Conservation (phyloP, 92 coral and sea anemone species). For the Phenganax stokvisi region DNA sequence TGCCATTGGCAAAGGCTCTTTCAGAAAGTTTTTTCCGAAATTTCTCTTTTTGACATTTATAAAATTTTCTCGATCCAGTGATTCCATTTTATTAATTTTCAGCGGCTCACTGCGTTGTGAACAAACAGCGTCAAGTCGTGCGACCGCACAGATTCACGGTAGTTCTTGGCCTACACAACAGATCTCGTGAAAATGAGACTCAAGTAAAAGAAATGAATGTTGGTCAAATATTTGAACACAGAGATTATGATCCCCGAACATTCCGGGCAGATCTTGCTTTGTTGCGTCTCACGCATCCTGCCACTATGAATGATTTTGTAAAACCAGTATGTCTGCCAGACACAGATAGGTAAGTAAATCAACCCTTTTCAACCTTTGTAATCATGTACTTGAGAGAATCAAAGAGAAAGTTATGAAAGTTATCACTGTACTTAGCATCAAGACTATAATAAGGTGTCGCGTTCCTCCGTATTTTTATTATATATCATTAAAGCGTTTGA, state of each 20-base stretch:
- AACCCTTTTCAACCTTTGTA: no score
- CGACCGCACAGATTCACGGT: conserved; percentile 43
- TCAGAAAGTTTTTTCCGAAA: no score
- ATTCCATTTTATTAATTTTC: not conserved
- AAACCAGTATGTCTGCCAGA: conserved; percentile 88
- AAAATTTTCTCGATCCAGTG: not conserved
- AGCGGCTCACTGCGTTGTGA: conserved; percentile 92
- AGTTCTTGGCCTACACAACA: conserved; percentile 64
- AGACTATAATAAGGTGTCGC: no score
- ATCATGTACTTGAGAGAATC: no score
- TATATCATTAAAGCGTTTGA: no score
- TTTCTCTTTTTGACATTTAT: not conserved
- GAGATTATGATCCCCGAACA: conserved; percentile 45
- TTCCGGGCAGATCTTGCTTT: conserved; percentile 88
- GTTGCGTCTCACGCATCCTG: conserved; percentile 64
- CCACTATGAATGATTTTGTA: conserved; percentile 60
- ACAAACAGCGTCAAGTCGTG: conserved; percentile 43
- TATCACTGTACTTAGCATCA: no score
- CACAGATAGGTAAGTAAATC: conserved; percentile 50
- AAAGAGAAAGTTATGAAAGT: no score
- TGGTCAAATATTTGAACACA: conserved; percentile 66
- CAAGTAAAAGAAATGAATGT: conserved; percentile 68
- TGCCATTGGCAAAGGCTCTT: no score
- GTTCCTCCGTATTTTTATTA: no score
- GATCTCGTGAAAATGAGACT: conserved; percentile 51